Evolutionary conservation across 2,113 vertebrate species (phyloP).

Genomic region (Galbula dea): DNA sequence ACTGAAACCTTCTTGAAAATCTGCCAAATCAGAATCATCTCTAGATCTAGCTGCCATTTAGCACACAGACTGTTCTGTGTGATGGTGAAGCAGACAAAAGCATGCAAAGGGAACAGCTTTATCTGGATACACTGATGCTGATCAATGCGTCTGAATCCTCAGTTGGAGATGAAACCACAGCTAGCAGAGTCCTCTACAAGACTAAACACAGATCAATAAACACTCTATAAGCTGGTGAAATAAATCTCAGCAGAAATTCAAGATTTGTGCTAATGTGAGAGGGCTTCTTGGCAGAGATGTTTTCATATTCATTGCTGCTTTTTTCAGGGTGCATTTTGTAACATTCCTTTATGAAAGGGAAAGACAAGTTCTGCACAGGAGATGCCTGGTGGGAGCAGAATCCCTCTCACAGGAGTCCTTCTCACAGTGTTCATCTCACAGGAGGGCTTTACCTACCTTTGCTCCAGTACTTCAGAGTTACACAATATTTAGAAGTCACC

Average conservation of each 20-base stretch:
- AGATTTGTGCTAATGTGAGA: conserved; percentile 39
- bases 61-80: neutral
- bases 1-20: conserved; percentile 53
- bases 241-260: neutral
- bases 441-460: neutral
- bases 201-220: conserved; percentile 20
- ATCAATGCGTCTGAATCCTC: conserved; percentile 29
- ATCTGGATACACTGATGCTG: neutral
- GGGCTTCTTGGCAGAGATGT: neutral
- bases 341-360: neutral
- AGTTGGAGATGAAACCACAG: neutral
- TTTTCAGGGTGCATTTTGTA: conserved; percentile 9
- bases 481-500: neutral
- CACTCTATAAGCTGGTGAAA: conserved; percentile 25
- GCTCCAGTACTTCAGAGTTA: neutral
- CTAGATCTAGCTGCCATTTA: conserved; percentile 66
- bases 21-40: conserved; percentile 66
- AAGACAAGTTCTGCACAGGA: neutral
- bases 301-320: conserved; percentile 12
- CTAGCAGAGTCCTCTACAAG: neutral
- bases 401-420: neutral
- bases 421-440: neutral
- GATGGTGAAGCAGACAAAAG: conserved; percentile 43
- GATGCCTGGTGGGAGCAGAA: neutral
- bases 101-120: neutral